Conservation (phyloP, 2,888 invertebrate species). For the Drosophila anomalata region DNA sequence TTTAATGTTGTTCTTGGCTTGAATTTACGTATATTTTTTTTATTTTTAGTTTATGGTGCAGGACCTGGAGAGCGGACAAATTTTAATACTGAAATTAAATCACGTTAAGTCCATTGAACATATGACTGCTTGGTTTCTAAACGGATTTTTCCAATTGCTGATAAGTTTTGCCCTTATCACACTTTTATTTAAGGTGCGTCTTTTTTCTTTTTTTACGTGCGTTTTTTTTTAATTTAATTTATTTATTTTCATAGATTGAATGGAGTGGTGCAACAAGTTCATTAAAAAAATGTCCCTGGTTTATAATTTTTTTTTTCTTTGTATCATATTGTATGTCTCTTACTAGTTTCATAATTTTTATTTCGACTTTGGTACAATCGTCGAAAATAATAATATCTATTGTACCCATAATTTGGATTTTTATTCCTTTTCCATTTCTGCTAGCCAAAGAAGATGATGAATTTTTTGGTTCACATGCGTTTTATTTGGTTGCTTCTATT, state of each 20-base stretch:
- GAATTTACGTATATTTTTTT: too few species aligned
- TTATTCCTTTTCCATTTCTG: constrained; percentile 50
- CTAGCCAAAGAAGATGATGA: constrained; percentile 14
- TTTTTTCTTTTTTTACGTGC: not conserved
- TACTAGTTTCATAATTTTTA: constrained; percentile 38
- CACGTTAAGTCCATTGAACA: constrained; percentile 22
- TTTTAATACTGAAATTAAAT: constrained; percentile 31
- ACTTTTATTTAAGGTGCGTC: constrained; percentile 48
- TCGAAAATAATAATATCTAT: constrained; percentile 33
- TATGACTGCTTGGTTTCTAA: constrained; percentile 49
- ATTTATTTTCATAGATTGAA: constrained; percentile 33
- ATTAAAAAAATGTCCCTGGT: constrained; percentile 42
- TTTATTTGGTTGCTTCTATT: not conserved
- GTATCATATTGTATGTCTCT: constrained; percentile 42
- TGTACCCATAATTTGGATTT: constrained; percentile 56
- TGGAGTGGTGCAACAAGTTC: constrained; percentile 31
- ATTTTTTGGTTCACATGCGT: not conserved
- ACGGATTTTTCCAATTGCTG: constrained; percentile 39
- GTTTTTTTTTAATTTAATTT: not conserved
- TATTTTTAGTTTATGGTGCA: constrained; percentile 50
- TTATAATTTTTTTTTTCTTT: constrained; percentile 44
- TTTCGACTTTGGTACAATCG: constrained; percentile 31
- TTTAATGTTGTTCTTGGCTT: too few species aligned
- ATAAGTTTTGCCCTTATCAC: constrained; percentile 25
- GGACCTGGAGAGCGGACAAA: constrained; percentile 39